These are phyloP conservation scores for Pyrochroa serraticornis DNA, from an alignment of 2,888 invertebrate species.

Conservation along the genomic window DNA sequence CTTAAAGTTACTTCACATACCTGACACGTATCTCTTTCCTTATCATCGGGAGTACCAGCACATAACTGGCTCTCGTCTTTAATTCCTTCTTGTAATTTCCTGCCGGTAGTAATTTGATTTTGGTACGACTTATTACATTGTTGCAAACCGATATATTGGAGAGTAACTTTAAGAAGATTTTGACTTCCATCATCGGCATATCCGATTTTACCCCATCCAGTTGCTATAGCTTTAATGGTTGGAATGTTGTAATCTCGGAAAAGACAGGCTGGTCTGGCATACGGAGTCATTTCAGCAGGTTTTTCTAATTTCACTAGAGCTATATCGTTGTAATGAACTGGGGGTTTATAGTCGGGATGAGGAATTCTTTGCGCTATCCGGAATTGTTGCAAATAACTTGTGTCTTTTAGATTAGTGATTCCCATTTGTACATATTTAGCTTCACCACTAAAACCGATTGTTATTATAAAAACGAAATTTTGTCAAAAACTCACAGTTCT, in stretches of 20 bases:
- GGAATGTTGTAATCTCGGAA: constrained; percentile 34
- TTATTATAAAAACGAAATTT: no score
- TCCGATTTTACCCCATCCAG: constrained; percentile 59
- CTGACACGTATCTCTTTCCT: constrained; percentile 60
- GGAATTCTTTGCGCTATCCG: constrained; percentile 43
- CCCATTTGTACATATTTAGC: constrained; percentile 57
- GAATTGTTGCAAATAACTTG: constrained; percentile 46
- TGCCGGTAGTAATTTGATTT: constrained; percentile 28
- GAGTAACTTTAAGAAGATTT: constrained; percentile 60
- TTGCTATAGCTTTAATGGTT: constrained; percentile 50
- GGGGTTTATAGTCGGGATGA: constrained; percentile 55
- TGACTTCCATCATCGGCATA: constrained; percentile 46
- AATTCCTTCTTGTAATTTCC: constrained; percentile 55
- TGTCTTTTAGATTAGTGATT: constrained; percentile 57
- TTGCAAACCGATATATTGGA: constrained; percentile 51
- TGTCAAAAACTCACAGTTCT: no score
- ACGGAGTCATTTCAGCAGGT: constrained; percentile 51
- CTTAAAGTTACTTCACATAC: constrained; percentile 42
- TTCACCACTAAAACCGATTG: constrained; percentile 50
- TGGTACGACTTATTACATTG: constrained; percentile 53
- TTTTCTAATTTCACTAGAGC: constrained; percentile 56
- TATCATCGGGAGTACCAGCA: constrained; percentile 58
- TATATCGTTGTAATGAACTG: constrained; percentile 60
- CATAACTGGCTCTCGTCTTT: constrained; percentile 60
- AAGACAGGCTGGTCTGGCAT: constrained; percentile 59